phyloP scores from a whole-genome alignment of 2,888 invertebrate species.

The Matsumyia berberina region DNA sequence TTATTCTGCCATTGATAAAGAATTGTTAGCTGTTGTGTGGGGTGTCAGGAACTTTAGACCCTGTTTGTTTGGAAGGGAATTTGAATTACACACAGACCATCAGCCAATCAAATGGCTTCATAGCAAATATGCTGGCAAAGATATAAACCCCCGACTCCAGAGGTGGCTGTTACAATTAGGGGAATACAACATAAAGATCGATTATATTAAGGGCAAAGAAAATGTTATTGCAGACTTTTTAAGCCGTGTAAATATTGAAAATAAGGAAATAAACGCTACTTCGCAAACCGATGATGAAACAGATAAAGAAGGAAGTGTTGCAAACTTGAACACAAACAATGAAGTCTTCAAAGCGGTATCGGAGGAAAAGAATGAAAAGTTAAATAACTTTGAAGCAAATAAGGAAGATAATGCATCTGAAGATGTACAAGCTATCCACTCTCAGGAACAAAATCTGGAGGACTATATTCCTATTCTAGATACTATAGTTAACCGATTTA shows the following conservation, averaged over 20 bases:
- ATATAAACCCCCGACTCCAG: constrained; percentile 5
- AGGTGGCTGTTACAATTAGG: background rate
- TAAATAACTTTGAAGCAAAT: background rate
- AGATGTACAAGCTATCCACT: constrained; percentile 7
- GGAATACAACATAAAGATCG: constrained; percentile 5
- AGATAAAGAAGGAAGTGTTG: background rate
- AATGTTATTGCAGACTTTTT: constrained; percentile 14
- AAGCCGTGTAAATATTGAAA: constrained; percentile 10
- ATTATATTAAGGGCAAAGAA: constrained; percentile 4
- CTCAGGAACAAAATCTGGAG: constrained; percentile 15
- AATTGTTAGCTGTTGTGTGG: background rate
- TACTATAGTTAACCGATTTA: constrained; percentile 20
- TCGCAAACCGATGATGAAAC: background rate
- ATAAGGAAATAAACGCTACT: constrained; percentile 7
- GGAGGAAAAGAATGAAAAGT: too few species aligned
- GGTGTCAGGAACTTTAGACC: background rate
- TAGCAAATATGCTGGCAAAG: background rate
- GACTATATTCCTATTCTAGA: constrained; percentile 24
- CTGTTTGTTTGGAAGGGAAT: background rate
- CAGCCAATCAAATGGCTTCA: constrained; percentile 1
- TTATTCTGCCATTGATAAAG: constrained; percentile 1
- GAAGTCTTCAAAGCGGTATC: too few species aligned
- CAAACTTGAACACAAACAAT: too few species aligned
- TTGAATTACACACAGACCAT: background rate
- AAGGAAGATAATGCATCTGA: constrained; percentile 9